These are phyloP conservation scores for Athalia cordata DNA, from an alignment of 2,888 invertebrate genomes.

Conservation along the genomic window DNA sequence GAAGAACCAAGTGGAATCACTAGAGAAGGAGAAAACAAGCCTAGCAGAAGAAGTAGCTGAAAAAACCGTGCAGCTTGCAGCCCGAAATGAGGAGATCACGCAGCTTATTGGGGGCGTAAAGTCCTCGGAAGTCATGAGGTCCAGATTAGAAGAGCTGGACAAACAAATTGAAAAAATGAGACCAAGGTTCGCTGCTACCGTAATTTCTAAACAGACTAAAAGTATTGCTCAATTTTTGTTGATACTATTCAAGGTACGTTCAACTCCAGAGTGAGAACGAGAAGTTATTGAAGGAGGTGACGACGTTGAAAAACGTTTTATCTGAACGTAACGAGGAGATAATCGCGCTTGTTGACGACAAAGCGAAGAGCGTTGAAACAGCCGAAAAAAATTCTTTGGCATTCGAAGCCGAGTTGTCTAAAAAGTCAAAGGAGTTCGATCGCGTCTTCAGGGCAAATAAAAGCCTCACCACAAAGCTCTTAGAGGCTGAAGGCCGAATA, in stretches of 20 bases:
- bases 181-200: constrained; percentile 50
- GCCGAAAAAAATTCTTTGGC: constrained; percentile 42
- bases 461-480: constrained; percentile 47
- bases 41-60: neutral
- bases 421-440: constrained; percentile 48
- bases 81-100: neutral
- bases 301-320: constrained; percentile 46
- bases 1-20: constrained; percentile 46
- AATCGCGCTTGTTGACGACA: constrained; percentile 45
- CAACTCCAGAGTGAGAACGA: constrained; percentile 53
- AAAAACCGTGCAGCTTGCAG: constrained; percentile 5
- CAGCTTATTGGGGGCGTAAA: neutral
- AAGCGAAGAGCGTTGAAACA: constrained; percentile 48
- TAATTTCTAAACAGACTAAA: no score
- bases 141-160: constrained; percentile 45
- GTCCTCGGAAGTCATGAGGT: neutral
- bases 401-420: constrained; percentile 45
- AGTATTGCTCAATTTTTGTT: no score
- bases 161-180: constrained; percentile 51
- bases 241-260: constrained; percentile 49
- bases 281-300: constrained; percentile 49
- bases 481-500: constrained; percentile 50
- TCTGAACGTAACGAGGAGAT: constrained; percentile 51
- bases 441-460: constrained; percentile 51
- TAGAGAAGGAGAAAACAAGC: constrained; percentile 49